Base-by-base conservation (phyloP, 2,113 vertebrate species). In the Numenius arquata region DNA sequence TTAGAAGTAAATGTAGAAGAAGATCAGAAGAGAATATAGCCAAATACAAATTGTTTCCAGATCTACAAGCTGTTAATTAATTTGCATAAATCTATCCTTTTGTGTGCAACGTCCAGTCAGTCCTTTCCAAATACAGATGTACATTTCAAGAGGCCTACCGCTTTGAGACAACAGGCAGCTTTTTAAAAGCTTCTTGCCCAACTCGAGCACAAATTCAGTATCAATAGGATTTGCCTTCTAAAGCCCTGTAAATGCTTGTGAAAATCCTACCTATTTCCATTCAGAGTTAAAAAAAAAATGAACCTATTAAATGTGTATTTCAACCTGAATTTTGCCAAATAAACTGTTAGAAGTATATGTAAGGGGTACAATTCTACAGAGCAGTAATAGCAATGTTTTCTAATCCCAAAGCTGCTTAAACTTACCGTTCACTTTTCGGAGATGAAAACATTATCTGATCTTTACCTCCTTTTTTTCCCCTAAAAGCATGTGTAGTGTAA, bases 321-420 rank as follows among this genome's bases (percentile, higher is more conserved):
- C 15, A 90, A 63, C 8, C 25, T 9, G 2, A 66, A 77, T 50
- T 92, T 65, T 50, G 50, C 14, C 62, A 72, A 26, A 22, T 85
- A 32, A 41, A 40, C 27, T 52, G 15, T 41, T 4, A n/a, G 5
- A 67, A 62, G 38, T 27, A 36, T 12, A 78, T 0, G 0, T 7
- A 62, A 70, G 13, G 5, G 18, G 4, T 74, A 56, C 10, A 14
- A 15, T 40, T 72, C 40, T 40, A 53, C 30, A 47, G 7, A 67
- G 38, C n/a, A 66, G 12, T 36, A 91, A 41, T 1, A 87, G 11
- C 11, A 75, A 27, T 5, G 11, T 8, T 73, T 90, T 50, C 36
- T 32, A 63, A 26, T 5, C 6, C 18, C 63, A 48, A 48, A 85
- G 38, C 27, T 86, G 15, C 12, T 79, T 45, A 38, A 89, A 76